Evolutionary conservation across 2,113 vertebrate genomes (phyloP), one percentile per base, ranked within the genome.

Genomic region (Pterocles orientalis): DNA sequence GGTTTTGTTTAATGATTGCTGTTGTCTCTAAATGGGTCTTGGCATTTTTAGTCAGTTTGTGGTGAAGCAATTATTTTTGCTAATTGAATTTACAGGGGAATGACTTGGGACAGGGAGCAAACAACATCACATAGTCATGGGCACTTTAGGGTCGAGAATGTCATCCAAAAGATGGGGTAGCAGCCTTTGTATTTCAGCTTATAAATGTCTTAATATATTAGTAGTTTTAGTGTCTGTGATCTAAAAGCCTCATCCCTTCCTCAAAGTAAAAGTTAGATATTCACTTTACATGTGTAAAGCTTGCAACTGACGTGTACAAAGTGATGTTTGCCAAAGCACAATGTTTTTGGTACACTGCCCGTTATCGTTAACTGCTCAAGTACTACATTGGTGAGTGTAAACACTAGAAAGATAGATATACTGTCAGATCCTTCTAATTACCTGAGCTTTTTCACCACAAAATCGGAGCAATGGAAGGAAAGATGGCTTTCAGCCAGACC

Each of bases 1-100:
- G 47, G 68, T 96, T 97, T 97, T 97, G 62, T 92, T 95, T 97
- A 92, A 95, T 92, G 90, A 97, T 94, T 94, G 82, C 61, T 95
- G 76, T 81, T 95, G 85, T 94, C 56, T 77, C 39, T 94, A 93
- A 95, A 89, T 86, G 65, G 77, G 47, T 65, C 95, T 87, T 91
- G 83, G 68, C 69, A 90, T 90, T 96, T 92, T 95, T 92, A 90
- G 60, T 92, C 84, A 77, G 48, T 77, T 97, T 96, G 66, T 90
- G 56, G 47, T 88, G 78, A 86, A 93, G 79, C 88, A 88, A 94
- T 95, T 97, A 96, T 77, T 95, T 94, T 94, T 96, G 45, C 69
- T 97, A 88, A 96, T 86, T 95, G 75, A 93, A 93, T 92, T 80
- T 90, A 34, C 19, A 75, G 43, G 12, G 65, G 50, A 78, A 82